Evolutionary conservation across 2,113 vertebrate genomes (phyloP), one percentile per base, ranked within the genome.

Genomic region (Pangasianodon gigas): DNA sequence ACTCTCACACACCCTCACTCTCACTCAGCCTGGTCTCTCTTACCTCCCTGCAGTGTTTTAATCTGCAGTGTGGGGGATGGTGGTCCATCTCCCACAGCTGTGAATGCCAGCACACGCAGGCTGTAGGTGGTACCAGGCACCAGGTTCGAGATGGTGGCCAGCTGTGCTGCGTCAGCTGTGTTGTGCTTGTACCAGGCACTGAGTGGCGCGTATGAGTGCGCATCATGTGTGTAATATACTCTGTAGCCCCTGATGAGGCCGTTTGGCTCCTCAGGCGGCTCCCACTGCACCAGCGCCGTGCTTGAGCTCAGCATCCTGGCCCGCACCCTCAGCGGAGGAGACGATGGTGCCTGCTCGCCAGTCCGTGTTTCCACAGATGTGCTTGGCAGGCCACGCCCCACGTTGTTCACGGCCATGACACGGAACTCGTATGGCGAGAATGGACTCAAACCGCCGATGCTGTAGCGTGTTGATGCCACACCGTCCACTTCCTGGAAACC

Each of bases 391-490:
- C 98, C 98, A 0, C 98, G 96, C 4, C 98, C 98, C 0, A 99
- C 97, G 91, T 97, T 99, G 94, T 99, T 99, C 71, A 99, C 97
- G 0, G 98, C 98, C 89, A 99, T 95, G 90, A 98, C 96, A 0
- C 96, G 96, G 92, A 99, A 98, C 91, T 97, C 97, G 0, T 99
- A 99, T 60, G 98, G 97, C 0, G 98, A 99, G 93, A 97, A 99
- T 4, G 98, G 98, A 93, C 98, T 98, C 88, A 99, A 97, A 67
- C 98, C 98, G 0, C 98, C 98, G 6, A 99, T 99, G 95, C 98
- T 99, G 93, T 99, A 99, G 90, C 98, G 97, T 0, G 97, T 99
- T 3, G 98, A 98, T n/a, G 98, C 98, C n/a, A 99, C 98, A 0
- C 98, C 98, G 9, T 99, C 98, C 88, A 99, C 97, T 92, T 99